phyloP scores from a whole-genome alignment of 2,113 vertebrate species.

The Pomatostomus ruficeps region DNA sequence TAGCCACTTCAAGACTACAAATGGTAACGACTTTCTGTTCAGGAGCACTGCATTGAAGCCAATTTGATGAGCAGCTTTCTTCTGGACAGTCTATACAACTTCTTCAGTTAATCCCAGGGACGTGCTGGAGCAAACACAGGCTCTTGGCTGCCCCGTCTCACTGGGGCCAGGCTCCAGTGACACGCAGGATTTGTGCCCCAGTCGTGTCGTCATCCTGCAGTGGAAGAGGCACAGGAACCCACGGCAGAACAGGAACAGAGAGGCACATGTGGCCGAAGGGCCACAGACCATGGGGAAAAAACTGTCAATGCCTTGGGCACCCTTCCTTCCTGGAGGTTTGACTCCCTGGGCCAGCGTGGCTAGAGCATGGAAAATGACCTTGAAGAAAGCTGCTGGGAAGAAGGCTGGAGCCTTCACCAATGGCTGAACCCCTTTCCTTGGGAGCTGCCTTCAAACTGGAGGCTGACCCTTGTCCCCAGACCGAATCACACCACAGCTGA shows the following conservation, averaged over 20 bases:
- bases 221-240: background rate
- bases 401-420: background rate
- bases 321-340: background rate
- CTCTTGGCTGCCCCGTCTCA: background rate
- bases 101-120: background rate
- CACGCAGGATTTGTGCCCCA: background rate
- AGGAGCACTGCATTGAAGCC: background rate
- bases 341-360: background rate
- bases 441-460: background rate
- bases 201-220: background rate
- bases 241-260: background rate
- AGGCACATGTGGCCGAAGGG: background rate
- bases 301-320: background rate
- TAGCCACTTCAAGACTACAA: background rate
- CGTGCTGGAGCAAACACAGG: background rate
- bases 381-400: background rate
- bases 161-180: background rate
- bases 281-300: background rate
- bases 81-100: background rate
- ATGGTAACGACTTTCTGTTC: background rate
- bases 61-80: background rate
- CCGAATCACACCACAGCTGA: background rate
- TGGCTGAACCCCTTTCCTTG: rapidly evolving
- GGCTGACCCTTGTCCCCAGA: background rate
- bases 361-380: background rate